These are phyloP conservation scores for Cariama cristata DNA, from an alignment of 2,113 vertebrate genomes.

Conservation along the genomic window DNA sequence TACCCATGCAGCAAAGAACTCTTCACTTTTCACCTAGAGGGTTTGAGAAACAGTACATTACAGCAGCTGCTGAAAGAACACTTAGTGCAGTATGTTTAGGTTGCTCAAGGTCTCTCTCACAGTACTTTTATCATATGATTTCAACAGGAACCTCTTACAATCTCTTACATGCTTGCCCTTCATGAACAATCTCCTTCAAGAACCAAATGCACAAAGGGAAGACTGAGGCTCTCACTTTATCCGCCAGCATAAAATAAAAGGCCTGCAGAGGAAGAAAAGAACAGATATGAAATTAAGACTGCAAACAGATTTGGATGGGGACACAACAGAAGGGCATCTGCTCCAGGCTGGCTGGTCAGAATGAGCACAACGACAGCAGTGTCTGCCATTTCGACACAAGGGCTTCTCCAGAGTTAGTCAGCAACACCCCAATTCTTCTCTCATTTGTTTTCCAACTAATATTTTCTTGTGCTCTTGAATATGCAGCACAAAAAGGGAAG, in stretches of 20 bases:
- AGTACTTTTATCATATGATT: not conserved
- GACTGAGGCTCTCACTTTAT: not conserved
- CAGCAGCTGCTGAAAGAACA: not conserved
- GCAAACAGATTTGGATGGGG: not conserved
- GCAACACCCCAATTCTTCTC: not conserved
- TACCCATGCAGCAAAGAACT: not conserved
- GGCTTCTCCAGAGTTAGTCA: not conserved
- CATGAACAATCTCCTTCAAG: not conserved
- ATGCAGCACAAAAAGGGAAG: slow-evolving; percentile 34
- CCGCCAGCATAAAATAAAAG: not conserved
- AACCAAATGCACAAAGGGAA: not conserved
- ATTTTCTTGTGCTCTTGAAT: slow-evolving; percentile 41
- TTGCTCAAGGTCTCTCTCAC: not conserved
- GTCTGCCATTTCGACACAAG: not conserved
- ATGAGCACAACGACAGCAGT: not conserved
- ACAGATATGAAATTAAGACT: not conserved
- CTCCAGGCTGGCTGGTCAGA: not conserved
- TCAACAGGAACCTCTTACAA: not conserved
- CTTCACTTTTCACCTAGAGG: not conserved
- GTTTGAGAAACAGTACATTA: not conserved
- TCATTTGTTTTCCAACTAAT: not conserved
- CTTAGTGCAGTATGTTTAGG: not conserved
- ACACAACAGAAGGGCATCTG: not conserved
- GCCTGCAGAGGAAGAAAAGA: not conserved
- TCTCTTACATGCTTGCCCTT: not conserved